phyloP scores from a whole-genome alignment of 2,888 invertebrate species.

The Drosophila nr. medialis region DNA sequence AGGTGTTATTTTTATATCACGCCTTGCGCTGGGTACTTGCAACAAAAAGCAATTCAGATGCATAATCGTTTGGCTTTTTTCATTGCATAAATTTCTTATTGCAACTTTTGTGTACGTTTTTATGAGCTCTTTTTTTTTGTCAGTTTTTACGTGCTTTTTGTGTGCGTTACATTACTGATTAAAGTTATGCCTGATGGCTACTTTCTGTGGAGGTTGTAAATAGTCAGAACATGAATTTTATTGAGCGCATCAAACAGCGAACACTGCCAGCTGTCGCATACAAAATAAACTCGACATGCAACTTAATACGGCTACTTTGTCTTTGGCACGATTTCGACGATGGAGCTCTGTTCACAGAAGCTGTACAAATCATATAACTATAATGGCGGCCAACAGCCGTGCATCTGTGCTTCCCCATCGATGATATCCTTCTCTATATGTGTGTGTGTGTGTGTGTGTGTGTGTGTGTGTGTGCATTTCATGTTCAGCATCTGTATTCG shows the following conservation, averaged over 20 bases:
- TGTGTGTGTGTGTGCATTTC: constrained; percentile 1
- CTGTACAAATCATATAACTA: constrained; percentile 36
- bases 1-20: constrained; percentile 7
- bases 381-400: constrained; percentile 34
- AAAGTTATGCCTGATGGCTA: constrained; percentile 19
- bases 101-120: constrained; percentile 12
- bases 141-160: background rate
- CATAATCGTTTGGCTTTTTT: constrained; percentile 26
- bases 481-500: constrained; percentile 6
- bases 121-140: background rate
- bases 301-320: constrained; percentile 19
- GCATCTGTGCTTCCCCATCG: constrained; percentile 6
- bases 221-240: constrained; percentile 37
- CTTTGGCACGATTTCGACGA: background rate
- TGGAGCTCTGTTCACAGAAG: constrained; percentile 2
- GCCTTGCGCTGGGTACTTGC: background rate
- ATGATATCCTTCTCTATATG: background rate
- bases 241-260: constrained; percentile 28
- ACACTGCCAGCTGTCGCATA: constrained; percentile 7
- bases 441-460: background rate
- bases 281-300: background rate
- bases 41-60: constrained; percentile 12
- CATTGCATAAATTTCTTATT: constrained; percentile 4
- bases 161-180: constrained; percentile 8
- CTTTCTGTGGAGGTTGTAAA: constrained; percentile 22